Evolutionary conservation across 2,797 vertebrate genomes (phyloP).

Genomic region (Acrossocheilus fasciatus): DNA sequence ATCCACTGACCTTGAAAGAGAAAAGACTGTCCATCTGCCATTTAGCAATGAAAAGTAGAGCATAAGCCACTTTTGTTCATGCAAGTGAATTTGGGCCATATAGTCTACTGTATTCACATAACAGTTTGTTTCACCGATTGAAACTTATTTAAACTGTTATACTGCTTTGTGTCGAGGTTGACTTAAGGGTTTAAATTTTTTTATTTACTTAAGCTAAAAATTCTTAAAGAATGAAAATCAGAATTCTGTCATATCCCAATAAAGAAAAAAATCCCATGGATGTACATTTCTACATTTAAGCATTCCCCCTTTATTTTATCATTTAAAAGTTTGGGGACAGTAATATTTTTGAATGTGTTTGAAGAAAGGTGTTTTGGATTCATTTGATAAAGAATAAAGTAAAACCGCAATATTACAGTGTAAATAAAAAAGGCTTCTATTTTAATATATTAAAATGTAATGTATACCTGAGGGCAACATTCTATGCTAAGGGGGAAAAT

Average conservation of each 20-base stretch:
- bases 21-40: slow-evolving; percentile 10
- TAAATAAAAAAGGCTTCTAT: neutral
- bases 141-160: neutral
- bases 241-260: neutral
- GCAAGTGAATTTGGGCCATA: neutral
- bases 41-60: neutral
- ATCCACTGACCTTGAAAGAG: slow-evolving; percentile 28
- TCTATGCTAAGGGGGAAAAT: neutral
- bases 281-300: no score
- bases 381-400: neutral
- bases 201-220: neutral
- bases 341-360: no score
- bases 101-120: neutral
- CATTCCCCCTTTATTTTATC: neutral
- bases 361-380: no score
- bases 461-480: neutral
- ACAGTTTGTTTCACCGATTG: neutral
- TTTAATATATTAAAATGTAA: neutral
- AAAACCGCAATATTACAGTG: neutral
- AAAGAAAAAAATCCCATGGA: neutral
- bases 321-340: no score
- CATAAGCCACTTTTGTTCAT: neutral
- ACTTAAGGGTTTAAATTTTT: neutral
- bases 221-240: neutral
- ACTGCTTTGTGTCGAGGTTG: neutral